These are phyloP conservation scores for Dicentrarchus labrax DNA, from an alignment of 2,113 vertebrate genomes.

Conservation along the genomic window DNA sequence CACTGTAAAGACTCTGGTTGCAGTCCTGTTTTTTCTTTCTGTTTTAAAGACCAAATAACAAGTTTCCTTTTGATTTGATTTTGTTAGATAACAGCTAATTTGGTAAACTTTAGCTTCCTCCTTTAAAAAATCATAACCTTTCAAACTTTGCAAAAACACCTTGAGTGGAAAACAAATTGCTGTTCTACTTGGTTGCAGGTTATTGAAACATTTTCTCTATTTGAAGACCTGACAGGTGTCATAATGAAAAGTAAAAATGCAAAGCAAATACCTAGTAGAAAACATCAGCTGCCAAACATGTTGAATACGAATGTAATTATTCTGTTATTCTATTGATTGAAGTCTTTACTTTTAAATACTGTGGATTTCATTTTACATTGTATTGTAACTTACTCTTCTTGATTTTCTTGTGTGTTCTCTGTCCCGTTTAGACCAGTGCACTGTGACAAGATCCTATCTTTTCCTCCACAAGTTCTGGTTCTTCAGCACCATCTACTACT, in stretches of 20 bases:
- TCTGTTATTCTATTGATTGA: neutral
- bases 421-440: slow-evolving; percentile 92
- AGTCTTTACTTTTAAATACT: neutral
- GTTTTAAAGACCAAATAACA: neutral
- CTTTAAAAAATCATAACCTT: neutral
- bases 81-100: neutral
- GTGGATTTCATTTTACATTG: neutral
- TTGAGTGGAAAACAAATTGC: too few relatives aligned
- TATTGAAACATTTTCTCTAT: neutral
- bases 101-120: neutral
- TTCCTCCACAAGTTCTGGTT: slow-evolving; percentile 99
- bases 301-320: neutral
- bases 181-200: neutral
- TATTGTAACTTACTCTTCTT: neutral
- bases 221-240: neutral
- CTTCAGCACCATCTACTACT: slow-evolving; percentile 98
- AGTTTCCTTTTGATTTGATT: neutral
- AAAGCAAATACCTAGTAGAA: neutral
- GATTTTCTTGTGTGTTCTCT: slow-evolving; percentile 14
- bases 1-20: neutral
- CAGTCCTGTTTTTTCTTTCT: neutral
- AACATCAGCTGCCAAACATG: neutral
- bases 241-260: neutral
- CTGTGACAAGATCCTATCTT: slow-evolving; percentile 93
- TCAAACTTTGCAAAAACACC: neutral